Percentiles rank a stretch among this genome's conserved stretches.
Evolutionary conservation across 2,888 invertebrate species (phyloP).

Genomic region (Coronaproctus castanopsis): DNA sequence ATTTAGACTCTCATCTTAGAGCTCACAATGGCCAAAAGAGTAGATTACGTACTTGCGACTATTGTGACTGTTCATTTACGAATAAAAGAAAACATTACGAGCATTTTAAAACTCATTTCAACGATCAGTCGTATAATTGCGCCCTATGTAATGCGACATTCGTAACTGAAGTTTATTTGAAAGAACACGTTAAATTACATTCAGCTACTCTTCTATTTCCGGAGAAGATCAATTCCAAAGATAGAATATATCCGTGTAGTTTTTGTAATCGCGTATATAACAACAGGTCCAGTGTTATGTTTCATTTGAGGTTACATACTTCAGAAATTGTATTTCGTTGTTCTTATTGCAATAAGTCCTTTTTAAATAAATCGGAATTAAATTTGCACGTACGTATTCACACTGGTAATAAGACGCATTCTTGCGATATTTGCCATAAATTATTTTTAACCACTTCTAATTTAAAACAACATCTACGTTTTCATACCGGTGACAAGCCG

Average conservation of each 20-base stretch:
- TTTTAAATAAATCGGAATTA: conserved; percentile 19
- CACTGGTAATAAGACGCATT: conserved; percentile 9
- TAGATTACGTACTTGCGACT: conserved; percentile 1
- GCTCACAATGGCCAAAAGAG: not conserved
- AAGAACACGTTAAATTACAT: conserved; percentile 6
- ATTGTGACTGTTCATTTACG: conserved; percentile 2
- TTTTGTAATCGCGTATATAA: not conserved
- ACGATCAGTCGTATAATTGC: conserved; percentile 3
- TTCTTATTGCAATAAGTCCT: conserved; percentile 16
- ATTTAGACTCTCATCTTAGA: not conserved
- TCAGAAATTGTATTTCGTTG: conserved; percentile 2
- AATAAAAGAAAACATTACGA: conserved; percentile 4
- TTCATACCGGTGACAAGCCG: conserved; percentile 4
- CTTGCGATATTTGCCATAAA: conserved; percentile 2
- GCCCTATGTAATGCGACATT: not conserved
- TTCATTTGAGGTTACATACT: conserved; percentile 3
- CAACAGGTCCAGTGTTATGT: not conserved
- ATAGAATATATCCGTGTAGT: conserved; percentile 2
- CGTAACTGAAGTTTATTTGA: conserved; percentile 2
- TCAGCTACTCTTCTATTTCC: not conserved
- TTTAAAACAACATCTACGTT: conserved; percentile 3
- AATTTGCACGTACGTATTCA: conserved; percentile 19
- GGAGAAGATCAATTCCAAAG: not conserved
- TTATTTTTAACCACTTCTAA: conserved; percentile 4
- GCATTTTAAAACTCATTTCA: conserved; percentile 5